Evolutionary conservation across 2,113 vertebrate genomes (phyloP).

Genomic region (Syngnathus scovelli): DNA sequence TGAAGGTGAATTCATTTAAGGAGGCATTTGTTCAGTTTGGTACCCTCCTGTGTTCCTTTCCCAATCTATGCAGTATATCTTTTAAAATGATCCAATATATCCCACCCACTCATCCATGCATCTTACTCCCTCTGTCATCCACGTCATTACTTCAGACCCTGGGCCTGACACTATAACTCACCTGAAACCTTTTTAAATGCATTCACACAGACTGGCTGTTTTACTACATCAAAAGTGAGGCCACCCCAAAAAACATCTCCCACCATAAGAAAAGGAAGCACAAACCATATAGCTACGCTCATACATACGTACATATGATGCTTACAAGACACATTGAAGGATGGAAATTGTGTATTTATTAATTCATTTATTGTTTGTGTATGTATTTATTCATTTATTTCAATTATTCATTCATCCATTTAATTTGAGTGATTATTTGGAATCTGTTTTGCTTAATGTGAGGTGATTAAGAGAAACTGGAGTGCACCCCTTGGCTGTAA

Average conservation of each 20-base stretch:
- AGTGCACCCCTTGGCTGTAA: not conserved
- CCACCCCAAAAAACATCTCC: slow-evolving; percentile 16
- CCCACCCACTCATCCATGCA: slow-evolving; percentile 53
- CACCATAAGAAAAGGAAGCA: slow-evolving; percentile 26
- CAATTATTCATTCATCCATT: no score
- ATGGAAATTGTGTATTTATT: not conserved
- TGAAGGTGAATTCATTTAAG: not conserved
- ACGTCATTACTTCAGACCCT: slow-evolving; percentile 28
- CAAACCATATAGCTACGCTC: not conserved
- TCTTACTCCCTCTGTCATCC: slow-evolving; percentile 52
- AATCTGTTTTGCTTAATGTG: not conserved
- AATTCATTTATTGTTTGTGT: not conserved
- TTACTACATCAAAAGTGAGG: slow-evolving; percentile 34
- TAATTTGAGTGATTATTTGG: not conserved
- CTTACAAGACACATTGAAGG: not conserved
- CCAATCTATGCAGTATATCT: slow-evolving; percentile 40
- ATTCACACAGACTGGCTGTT: slow-evolving; percentile 53
- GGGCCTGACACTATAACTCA: slow-evolving; percentile 47
- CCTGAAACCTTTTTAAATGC: slow-evolving; percentile 58
- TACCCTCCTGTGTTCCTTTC: slow-evolving; percentile 28
- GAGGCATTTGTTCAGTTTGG: slow-evolving; percentile 7
- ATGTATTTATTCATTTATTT: no score
- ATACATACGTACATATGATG: not conserved
- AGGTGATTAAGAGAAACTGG: not conserved
- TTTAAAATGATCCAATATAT: slow-evolving; percentile 52